phyloP scores from a whole-genome alignment of 1,140 invertebrate species.

The Drosophila pallidifrons region DNA sequence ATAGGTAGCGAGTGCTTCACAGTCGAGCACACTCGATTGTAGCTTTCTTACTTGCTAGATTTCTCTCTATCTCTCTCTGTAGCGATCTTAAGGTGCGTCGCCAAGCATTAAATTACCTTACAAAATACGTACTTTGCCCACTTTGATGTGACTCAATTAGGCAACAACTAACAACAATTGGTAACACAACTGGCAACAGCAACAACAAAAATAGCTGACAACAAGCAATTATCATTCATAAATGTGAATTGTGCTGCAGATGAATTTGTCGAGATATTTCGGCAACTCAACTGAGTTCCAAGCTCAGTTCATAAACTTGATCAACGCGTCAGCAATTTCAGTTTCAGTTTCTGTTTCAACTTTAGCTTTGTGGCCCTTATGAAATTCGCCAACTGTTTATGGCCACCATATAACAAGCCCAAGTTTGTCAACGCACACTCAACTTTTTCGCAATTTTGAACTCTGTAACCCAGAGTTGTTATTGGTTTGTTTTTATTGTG shows the following conservation, averaged over 20 bases:
- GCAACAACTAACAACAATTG: conserved; percentile 23
- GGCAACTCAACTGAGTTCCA: conserved; percentile 14
- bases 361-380: conserved; percentile 18
- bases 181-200: background rate
- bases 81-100: conserved; percentile 41
- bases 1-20: no score
- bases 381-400: conserved; percentile 16
- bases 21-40: no score
- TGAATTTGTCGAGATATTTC: conserved; percentile 16
- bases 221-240: conserved; percentile 32
- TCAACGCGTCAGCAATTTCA: conserved; percentile 13
- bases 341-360: background rate
- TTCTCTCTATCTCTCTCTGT: no score
- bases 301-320: conserved; percentile 34
- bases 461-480: background rate
- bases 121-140: conserved; percentile 26
- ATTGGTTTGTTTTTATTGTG: background rate
- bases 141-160: conserved; percentile 68
- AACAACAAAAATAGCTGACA: conserved; percentile 15
- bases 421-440: conserved; percentile 10
- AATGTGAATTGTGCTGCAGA: conserved; percentile 16
- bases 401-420: conserved; percentile 11
- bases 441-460: background rate
- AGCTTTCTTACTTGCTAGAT: no score
- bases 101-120: conserved; percentile 58